phyloP scores from a whole-genome alignment of 2,113 vertebrate species.

The Heterocephalus glaber region DNA sequence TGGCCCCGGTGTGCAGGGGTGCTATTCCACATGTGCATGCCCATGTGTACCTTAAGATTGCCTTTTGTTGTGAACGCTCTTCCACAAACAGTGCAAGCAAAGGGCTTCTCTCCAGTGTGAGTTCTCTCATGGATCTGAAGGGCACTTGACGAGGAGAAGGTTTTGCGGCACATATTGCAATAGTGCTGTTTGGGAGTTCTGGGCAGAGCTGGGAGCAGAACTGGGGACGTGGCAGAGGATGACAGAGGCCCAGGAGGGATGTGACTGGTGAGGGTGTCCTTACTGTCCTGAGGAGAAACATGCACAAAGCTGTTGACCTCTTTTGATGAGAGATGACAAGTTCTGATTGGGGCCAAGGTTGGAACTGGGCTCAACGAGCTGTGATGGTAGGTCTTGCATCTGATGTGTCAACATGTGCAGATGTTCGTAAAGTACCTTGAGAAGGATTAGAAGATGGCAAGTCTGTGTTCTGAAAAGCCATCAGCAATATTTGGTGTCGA shows the following conservation, averaged over 20 bases:
- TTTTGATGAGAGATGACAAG: slow-evolving; percentile 91
- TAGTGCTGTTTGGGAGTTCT: slow-evolving; percentile 98
- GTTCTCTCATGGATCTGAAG: slow-evolving; percentile 99
- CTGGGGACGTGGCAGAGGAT: slow-evolving; percentile 94
- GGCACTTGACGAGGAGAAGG: slow-evolving; percentile 98
- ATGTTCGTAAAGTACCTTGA: slow-evolving; percentile 91
- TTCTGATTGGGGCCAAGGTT: slow-evolving; percentile 92
- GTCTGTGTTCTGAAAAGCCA: slow-evolving; percentile 96
- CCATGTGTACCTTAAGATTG: slow-evolving; percentile 99
- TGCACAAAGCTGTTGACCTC: slow-evolving; percentile 97
- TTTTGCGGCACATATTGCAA: slow-evolving; percentile 97
- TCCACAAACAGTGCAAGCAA: slow-evolving; percentile 98
- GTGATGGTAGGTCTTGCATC: slow-evolving; percentile 98
- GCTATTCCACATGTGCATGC: slow-evolving; percentile 99
- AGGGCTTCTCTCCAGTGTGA: slow-evolving; percentile 99
- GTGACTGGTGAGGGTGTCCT: slow-evolving; percentile 89
- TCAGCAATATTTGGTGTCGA: slow-evolving; percentile 96
- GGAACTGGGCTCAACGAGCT: slow-evolving; percentile 97
- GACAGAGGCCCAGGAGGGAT: slow-evolving; percentile 88
- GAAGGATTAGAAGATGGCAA: slow-evolving; percentile 91
- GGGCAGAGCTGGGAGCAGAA: slow-evolving; percentile 92
- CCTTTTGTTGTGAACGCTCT: slow-evolving; percentile 99
- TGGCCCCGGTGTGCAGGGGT: slow-evolving; percentile 96
- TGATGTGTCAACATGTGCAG: slow-evolving; percentile 99
- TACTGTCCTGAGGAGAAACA: slow-evolving; percentile 90